A percentile compares a stretch with the other conserved stretches of the same genome.
These are phyloP conservation scores for Papilio xuthus DNA, from an alignment of 1,140 invertebrate species.

Conservation along the genomic window DNA sequence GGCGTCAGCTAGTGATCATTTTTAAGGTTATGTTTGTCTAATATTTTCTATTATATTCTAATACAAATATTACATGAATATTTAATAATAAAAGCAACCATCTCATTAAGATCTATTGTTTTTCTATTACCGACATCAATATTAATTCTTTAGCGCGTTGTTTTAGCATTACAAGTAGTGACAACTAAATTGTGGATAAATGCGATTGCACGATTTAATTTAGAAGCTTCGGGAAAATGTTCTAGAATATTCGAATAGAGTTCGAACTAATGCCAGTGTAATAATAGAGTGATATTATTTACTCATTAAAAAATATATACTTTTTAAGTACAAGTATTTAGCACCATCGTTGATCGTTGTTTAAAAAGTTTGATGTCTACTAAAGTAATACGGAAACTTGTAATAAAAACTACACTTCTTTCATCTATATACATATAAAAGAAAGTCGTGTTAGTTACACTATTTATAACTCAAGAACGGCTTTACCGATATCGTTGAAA, in stretches of 20 bases:
- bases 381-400: no score
- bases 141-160: not conserved
- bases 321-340: no score
- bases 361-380: no score
- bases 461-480: no score
- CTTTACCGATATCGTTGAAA: no score
- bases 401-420: no score
- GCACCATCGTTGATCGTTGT: no score
- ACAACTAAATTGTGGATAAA: not conserved
- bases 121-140: slow-evolving; percentile 7
- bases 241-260: not conserved
- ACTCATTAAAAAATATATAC: no score
- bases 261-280: not conserved
- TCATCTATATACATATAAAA: no score
- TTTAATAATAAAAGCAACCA: not conserved
- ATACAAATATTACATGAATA: slow-evolving; percentile 16
- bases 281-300: no score
- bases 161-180: not conserved
- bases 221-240: not conserved
- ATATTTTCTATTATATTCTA: not conserved
- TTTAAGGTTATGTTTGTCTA: not conserved
- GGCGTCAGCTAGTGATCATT: not conserved
- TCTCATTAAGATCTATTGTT: slow-evolving; percentile 7
- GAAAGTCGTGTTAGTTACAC: no score
- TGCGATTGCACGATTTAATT: not conserved